Evolutionary conservation across 2,113 vertebrate genomes (phyloP), one percentile per base, ranked within the genome.

Genomic region (Syngnathus typhle): DNA sequence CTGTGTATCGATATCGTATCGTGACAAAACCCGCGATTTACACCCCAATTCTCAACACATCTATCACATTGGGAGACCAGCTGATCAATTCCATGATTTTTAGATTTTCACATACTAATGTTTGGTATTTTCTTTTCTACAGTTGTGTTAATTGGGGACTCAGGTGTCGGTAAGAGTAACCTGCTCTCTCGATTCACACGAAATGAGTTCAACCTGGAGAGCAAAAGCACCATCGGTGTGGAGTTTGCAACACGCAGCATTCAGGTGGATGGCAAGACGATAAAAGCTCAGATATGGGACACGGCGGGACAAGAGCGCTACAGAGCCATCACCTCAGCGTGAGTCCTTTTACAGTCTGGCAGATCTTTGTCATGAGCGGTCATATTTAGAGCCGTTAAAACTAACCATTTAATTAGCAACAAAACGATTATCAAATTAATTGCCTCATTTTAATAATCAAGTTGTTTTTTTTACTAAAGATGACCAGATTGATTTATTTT

Each of bases 201-300:
- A 21, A 99, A 99, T 82, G 96, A 98, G 79, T 98, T 98, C 89
- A 98, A 98, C 83, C 91, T 98, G 71, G 96, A 98, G 89, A 98
- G 95, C 71, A 98, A 98, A 89, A 98, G 96, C 89, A 98, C 96
- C 79, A 98, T 98, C 1, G 96, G 96, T 0, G 96, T 98, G 89
- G 96, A 98, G 81, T 98, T 98, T 6, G 96, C 96, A 73, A 98
- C 96, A 6, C 92, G 96, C 76, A 98, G 96, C 91, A 98, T 98
- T 82, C 96, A 98, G 85, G 96, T 98, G 84, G 96, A 98, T 1
- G 91, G 95, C 77, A 98, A 98, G 92, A 98, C 95, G 67, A 97
- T 98, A 91, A 98, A 98, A 83, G 96, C 96, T 0, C 96, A 98
- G 93, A 98, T 98, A 88, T 98, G 96, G 96, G 96, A 98, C 72